These are phyloP conservation scores for Actinia equina DNA, from an alignment of 64 coral and sea anemone genomes.

Conservation along the genomic window DNA sequence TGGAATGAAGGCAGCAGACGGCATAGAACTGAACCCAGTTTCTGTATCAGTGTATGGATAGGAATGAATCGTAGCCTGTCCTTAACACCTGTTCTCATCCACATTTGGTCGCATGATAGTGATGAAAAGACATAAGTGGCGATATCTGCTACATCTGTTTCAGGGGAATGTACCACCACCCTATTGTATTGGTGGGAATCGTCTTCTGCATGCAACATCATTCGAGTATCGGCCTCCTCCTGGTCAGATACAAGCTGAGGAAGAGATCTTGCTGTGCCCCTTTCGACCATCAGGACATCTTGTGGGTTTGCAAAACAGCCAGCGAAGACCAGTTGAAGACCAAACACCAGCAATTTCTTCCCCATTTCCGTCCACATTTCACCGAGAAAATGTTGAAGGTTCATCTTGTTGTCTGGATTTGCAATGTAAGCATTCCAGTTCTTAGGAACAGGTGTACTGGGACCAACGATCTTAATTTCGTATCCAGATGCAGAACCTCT, in stretches of 20 bases:
- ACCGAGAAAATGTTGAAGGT: constrained; percentile 34
- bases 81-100: constrained; percentile 17
- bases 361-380: constrained; percentile 5
- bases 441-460: constrained; percentile 29
- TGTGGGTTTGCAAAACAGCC: constrained; percentile 65
- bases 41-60: constrained; percentile 8
- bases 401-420: constrained; percentile 15
- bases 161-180: constrained; percentile 28
- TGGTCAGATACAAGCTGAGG: constrained; percentile 3
- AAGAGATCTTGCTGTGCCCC: neutral
- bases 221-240: constrained; percentile 16
- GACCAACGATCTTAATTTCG: neutral
- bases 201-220: constrained; percentile 3
- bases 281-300: neutral
- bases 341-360: neutral
- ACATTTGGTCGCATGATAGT: constrained; percentile 16
- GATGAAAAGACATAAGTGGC: neutral
- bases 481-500: constrained; percentile 26
- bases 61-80: constrained; percentile 36
- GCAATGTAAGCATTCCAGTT: constrained; percentile 21
- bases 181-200: neutral
- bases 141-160: constrained; percentile 31
- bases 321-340: constrained; percentile 38
- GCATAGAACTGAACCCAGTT: constrained; percentile 4
- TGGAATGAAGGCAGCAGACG: neutral